These are phyloP conservation scores for Erythrolamprus reginae DNA, from an alignment of 2,113 vertebrate species.

Conservation along the genomic window DNA sequence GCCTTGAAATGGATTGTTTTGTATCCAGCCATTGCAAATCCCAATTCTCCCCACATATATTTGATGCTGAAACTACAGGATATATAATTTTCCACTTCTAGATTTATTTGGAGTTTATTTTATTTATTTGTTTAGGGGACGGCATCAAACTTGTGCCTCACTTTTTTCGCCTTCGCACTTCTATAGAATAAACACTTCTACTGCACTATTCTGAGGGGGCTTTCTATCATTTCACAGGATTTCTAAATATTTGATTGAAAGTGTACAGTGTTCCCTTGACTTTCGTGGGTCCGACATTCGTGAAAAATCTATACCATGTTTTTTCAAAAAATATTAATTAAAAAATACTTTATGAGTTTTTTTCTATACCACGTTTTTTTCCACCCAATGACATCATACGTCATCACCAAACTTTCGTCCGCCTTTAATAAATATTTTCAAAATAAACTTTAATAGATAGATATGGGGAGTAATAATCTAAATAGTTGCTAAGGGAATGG, in stretches of 20 bases:
- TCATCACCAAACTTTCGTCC: too few relatives aligned
- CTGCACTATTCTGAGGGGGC: not conserved
- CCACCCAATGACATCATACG: too few relatives aligned
- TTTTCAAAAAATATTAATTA: too few relatives aligned
- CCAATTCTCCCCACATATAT: conserved; percentile 11
- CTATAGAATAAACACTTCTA: conserved; percentile 54
- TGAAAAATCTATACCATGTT: too few relatives aligned
- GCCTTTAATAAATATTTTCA: too few relatives aligned
- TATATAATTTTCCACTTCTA: conserved; percentile 32
- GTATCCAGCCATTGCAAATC: not conserved
- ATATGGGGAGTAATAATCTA: too few relatives aligned
- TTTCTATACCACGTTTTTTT: too few relatives aligned
- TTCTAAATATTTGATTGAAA: not conserved
- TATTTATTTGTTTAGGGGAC: not conserved
- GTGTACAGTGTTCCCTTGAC: too few relatives aligned
- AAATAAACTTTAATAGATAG: too few relatives aligned
- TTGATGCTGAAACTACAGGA: conserved; percentile 35
- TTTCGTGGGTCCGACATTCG: too few relatives aligned
- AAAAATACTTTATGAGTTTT: too few relatives aligned
- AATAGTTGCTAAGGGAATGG: too few relatives aligned
- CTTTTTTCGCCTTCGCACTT: conserved; percentile 39
- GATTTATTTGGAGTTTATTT: not conserved
- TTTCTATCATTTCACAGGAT: conserved; percentile 20
- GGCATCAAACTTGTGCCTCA: conserved; percentile 33
- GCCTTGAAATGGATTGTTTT: conserved; percentile 15